Evolutionary conservation across 2,113 vertebrate species (phyloP), one percentile per base, ranked within the genome.

Genomic region (Phylloscopus trochiloides): DNA sequence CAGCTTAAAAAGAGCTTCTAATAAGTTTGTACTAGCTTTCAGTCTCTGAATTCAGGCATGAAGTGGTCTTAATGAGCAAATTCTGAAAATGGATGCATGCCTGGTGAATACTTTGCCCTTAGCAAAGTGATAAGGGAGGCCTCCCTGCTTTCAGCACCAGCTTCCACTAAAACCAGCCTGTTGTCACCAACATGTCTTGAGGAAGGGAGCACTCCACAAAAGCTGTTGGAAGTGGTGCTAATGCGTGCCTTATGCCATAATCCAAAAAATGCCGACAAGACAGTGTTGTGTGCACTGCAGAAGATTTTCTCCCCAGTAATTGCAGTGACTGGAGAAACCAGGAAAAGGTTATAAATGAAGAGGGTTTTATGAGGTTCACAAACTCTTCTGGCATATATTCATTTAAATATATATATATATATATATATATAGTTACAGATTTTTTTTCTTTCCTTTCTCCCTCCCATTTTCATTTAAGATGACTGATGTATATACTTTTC

Each of bases 11-110:
- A 68, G 42, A 89, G 57, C 17, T 82, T 40, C 50, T 87, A 58
- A 14, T 63, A 92, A 76, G 17, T 75, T 71, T 88, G 50, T 48
- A 59, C 34, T 31, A 79, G 62, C 31, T 77, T 74, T 93, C 85
- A 61, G 62, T 89, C 54, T 87, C 81, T 63, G 43, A 75, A 70
- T 77, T 92, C 40, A 73, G 43, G 32, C 77, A 67, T 83, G 19
- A 91, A 80, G 54, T 47, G 58, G 14, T 40, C 20, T 51, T 58
- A 90, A 73, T 59, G 52, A 84, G 59, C 24, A 79, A 77, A 50
- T 73, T 42, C 71, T 92, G 77, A 50, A 67, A 86, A 62, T 26
- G 34, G 29, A 31, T 73, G 20, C n/a, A 40, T 73, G 62, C n/a
- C 54, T 72, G 18, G 28, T 77, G 31, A 76, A n/a, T 21, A 47